These are phyloP conservation scores for Cyclophora punctaria DNA, from an alignment of 2,888 invertebrate species.

Conservation along the genomic window DNA sequence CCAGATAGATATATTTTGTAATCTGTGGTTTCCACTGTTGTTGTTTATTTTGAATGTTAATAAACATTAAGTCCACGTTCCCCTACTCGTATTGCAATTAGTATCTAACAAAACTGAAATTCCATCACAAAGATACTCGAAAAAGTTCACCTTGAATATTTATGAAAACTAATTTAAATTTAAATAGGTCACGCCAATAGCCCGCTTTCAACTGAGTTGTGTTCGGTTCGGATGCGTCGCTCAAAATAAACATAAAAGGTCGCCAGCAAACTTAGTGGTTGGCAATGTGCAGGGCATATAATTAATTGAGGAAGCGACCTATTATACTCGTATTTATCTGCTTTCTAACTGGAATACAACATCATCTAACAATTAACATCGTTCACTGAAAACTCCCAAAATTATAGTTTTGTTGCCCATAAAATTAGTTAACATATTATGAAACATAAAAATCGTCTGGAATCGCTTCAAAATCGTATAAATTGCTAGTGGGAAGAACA, in stretches of 20 bases:
- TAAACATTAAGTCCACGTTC: too few species aligned
- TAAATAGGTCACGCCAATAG: slow-evolving; percentile 55
- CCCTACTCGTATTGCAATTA: too few species aligned
- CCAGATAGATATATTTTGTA: too few species aligned
- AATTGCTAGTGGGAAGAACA: too few species aligned
- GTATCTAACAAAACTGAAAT: too few species aligned
- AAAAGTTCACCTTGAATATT: slow-evolving; percentile 22
- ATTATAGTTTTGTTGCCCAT: too few species aligned
- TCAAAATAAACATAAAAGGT: slow-evolving; percentile 66
- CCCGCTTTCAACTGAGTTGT: slow-evolving; percentile 36
- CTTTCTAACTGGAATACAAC: slow-evolving; percentile 19
- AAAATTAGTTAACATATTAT: background rate
- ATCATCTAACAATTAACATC: slow-evolving; percentile 9
- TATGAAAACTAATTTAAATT: slow-evolving; percentile 24
- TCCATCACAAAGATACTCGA: background rate
- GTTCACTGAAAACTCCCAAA: too few species aligned
- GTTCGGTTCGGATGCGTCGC: slow-evolving; percentile 39
- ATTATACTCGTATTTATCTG: slow-evolving; percentile 23
- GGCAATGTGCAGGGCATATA: slow-evolving; percentile 48
- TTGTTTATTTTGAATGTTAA: too few species aligned
- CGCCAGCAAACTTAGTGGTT: slow-evolving; percentile 49
- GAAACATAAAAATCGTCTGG: background rate
- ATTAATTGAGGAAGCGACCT: slow-evolving; percentile 60
- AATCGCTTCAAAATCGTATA: too few species aligned
- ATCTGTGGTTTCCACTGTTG: too few species aligned